Base-by-base conservation (phyloP, 2,113 vertebrate species). In the Cebidichthys violaceus region DNA sequence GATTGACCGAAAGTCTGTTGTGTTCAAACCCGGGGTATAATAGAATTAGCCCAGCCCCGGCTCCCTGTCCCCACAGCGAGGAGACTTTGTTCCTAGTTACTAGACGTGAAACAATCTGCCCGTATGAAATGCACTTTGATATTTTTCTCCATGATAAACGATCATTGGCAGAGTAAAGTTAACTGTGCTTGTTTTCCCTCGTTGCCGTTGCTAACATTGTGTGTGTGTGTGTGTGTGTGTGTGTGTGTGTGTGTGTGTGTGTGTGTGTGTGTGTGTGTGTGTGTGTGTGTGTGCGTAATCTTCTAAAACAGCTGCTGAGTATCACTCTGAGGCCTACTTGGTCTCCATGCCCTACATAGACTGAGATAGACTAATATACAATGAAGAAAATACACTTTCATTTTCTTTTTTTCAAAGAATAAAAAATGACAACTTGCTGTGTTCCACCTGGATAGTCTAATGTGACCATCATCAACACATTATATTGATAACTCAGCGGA, bases 251-350 rank as follows among this genome's bases (percentile, higher is more conserved):
- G 35, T 9, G 45, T 31, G 29, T 31, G 29, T 75, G 29, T n/a
- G 52, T 75, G 22, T 70, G 80, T 79, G 35, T 37, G 37, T 37
- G 35, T 37, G 29, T 31, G 29, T 31, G 29, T 75, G 29, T n/a
- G 52, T 75, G 22, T 70, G 80, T 79, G 35, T 37, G 37, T 37
- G 35, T 37, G 45, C 66, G 59, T 71, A 18, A 41, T 77, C 15
- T 41, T 41, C 24, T n/a, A 57, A 50, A 76, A 57, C 85, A 87
- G 72, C 77, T 80, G 77, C 68, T 77, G 13, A 39, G 59, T 65
- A 37, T 62, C 50, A 83, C 24, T 77, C 64, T 31, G 37, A 57
- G 62, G 74, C 61, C n/a, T 55, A 37, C 8, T 67, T 14, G 15
- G 33, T 65, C n/a, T 55, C 47, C 47, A 11, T 59, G 37, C 50